Evolutionary conservation across 2,888 invertebrate species (phyloP), one percentile per base, ranked within the genome.

Genomic region (Papilio protenor): DNA sequence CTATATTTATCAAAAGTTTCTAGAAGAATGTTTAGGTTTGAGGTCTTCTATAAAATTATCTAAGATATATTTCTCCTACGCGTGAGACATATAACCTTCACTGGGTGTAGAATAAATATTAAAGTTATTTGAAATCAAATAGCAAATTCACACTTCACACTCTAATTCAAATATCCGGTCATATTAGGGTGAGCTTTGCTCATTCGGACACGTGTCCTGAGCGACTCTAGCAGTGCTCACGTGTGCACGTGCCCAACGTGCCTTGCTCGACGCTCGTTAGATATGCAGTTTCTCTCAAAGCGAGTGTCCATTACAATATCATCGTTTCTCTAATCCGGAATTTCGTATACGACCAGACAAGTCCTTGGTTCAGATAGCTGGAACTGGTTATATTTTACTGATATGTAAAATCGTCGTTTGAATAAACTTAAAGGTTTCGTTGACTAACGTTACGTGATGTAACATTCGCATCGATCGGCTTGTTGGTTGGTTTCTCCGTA

Each of bases 211-310:
- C 61, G 61, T 61, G 61, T 61, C 61, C 61, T 61, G 61, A 27
- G 23, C 61, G 57, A 57, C 21, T 61, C 27, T 14, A 61, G 27
- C 27, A 27, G 61, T 45, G n/a, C 40, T 2, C 45, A 45, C 45
- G 18, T 18, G 27, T 59, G 12, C 14, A 70, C 27, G 61, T 76
- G 76, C 59, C 40, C 64, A 52, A 77, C 74, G 74, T 77, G 49
- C 40, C 70, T 23, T 12, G 21, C 45, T 40, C 18, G 18, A 49
- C n/a, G 61, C 75, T 78, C 75, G 77, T 78, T 78, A 75, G 52
- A 40, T 75, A 75, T 78, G 74, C 77, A 61, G 77, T 74, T 77
- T 74, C 77, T 71, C 77, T 78, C 77, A 78, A 78, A 78, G 77
- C 75, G 52, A 78, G 52, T 75, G 77, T 71, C 77, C 75, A 64